Evolutionary conservation across 1,140 invertebrate genomes (phyloP).

Genomic region (Andricus grossulariae): DNA sequence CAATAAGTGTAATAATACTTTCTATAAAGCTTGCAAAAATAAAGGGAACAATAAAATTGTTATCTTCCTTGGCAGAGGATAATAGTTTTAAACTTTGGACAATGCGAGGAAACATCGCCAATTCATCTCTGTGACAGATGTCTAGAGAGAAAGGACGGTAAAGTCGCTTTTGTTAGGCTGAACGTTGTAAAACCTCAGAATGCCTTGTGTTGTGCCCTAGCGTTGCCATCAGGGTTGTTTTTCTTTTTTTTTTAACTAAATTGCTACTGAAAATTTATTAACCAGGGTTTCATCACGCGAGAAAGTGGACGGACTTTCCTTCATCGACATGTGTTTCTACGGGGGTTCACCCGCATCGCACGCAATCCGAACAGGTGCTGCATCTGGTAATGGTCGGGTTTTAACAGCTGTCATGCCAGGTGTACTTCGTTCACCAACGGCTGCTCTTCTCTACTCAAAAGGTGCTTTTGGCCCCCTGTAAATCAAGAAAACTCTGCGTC

Average conservation of each 20-base stretch:
- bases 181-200: not conserved
- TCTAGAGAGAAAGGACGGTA: not conserved
- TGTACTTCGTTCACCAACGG: constrained; percentile 55
- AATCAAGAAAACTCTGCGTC: constrained; percentile 7
- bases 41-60: too few relatives aligned
- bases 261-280: constrained; percentile 33
- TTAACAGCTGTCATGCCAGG: constrained; percentile 72
- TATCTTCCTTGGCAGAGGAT: too few relatives aligned
- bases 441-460: constrained; percentile 25
- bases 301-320: constrained; percentile 42
- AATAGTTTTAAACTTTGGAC: too few relatives aligned
- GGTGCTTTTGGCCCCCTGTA: not conserved
- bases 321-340: constrained; percentile 57
- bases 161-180: not conserved
- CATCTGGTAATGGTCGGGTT: constrained; percentile 68
- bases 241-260: constrained; percentile 2
- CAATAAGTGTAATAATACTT: too few relatives aligned
- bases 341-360: constrained; percentile 62
- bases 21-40: too few relatives aligned
- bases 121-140: too few relatives aligned
- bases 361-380: constrained; percentile 73
- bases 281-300: constrained; percentile 48
- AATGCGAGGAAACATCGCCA: too few relatives aligned
- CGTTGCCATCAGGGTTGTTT: not conserved
- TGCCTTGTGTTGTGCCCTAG: not conserved